phyloP scores from a whole-genome alignment of 2,113 vertebrate species.

The Sceloporus tristichus region DNA sequence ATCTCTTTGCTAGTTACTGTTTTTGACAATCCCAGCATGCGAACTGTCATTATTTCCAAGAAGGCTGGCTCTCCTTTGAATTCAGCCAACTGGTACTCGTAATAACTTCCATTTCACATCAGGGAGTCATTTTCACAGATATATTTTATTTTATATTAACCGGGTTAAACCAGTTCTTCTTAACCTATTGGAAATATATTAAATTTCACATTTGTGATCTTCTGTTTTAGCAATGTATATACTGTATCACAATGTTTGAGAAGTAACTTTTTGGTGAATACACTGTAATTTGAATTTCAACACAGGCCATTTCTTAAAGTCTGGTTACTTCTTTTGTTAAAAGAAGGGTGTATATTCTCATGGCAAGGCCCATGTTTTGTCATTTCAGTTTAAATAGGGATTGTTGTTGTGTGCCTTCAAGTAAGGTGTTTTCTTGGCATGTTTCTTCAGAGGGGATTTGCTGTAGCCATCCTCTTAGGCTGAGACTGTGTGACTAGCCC shows the following conservation, averaged over 20 bases:
- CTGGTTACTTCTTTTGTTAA: neutral
- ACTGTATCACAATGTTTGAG: neutral
- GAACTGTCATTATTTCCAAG: neutral
- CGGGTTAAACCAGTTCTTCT: neutral
- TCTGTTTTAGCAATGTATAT: neutral
- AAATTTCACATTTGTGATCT: neutral
- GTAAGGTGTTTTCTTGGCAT: too few species aligned
- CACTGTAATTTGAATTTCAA: neutral
- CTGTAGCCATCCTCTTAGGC: too few species aligned
- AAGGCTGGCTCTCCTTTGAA: neutral
- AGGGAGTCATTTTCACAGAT: neutral
- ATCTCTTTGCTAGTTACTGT: conserved; percentile 17
- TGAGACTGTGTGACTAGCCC: too few species aligned
- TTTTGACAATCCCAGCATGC: neutral
- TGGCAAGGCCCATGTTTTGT: too few species aligned
- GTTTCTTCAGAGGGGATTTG: too few species aligned
- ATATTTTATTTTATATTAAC: neutral
- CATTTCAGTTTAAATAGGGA: too few species aligned
- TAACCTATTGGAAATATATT: neutral
- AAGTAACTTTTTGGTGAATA: neutral
- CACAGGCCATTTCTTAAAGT: neutral
- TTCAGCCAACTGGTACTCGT: neutral
- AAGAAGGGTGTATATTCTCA: too few species aligned
- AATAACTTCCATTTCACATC: neutral
- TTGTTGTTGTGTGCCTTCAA: too few species aligned